Base-by-base conservation (phyloP, 2,888 invertebrate species). In the Lasioglossum oenotherae region DNA sequence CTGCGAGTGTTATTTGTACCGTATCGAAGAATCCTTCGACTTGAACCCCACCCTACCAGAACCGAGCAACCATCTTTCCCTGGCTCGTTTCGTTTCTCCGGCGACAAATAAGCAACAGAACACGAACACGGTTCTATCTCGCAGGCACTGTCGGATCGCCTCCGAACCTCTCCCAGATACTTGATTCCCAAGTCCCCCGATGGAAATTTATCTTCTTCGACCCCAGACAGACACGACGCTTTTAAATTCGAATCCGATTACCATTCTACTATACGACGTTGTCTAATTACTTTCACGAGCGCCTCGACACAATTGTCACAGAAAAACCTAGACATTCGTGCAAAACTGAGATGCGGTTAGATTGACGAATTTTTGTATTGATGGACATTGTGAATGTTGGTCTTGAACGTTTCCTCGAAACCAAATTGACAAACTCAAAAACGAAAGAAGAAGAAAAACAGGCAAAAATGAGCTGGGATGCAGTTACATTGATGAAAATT, bases 91-190 rank as follows among this genome's bases (percentile, higher is more conserved):
- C 92, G 92, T 92, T 89, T 91, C 91, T 89, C 89, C 87, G 84
- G 87, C 92, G 93, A 93, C 92, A 92, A 92, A 92, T 92, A 92
- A 92, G 92, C 91, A 89, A 90, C 90, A 82, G 85, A 92, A 53
- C 23, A 91, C 91, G 90, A 91, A 90, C 91, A 87, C 89, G 87
- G 86, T 84, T 88, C 91, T 91, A 91, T 91, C 91, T 91, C 90
- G 88, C 85, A n/a, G 84, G 75, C 90, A 78, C 75, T 82, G 85
- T 83, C 86, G 80, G 85, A 83, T 86, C 74, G 89, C 82, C 83
- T 82, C 86, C 80, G 82, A 90, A 91, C 84, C 89, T 87, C 88
- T 86, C 53, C 86, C 87, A 90, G 88, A 90, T 92, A 89, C 88
- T 89, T 89, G 91, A 92, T 92, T 91, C 87, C 64, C 86, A 75